A percentile compares a stretch with the other conserved stretches of the same genome.
These are phyloP conservation scores for Drosophila sturtevanti DNA, from an alignment of 1,140 invertebrate species.

Conservation along the genomic window DNA sequence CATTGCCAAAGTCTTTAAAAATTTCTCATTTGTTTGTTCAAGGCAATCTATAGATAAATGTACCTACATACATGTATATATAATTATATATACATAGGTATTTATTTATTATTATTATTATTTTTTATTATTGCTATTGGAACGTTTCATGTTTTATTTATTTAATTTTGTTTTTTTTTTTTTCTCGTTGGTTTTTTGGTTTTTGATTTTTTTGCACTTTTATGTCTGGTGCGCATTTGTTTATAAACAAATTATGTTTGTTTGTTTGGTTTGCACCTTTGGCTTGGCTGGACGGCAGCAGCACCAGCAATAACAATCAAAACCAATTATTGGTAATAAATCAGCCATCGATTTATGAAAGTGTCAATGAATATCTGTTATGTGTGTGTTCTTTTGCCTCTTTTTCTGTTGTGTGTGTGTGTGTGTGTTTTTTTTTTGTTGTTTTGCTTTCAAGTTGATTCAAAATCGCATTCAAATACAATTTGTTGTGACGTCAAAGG, in stretches of 20 bases:
- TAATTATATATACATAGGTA: constrained; percentile 28
- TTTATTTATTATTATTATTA: constrained; percentile 60
- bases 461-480: constrained; percentile 10
- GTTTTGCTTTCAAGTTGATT: constrained; percentile 3
- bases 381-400: neutral
- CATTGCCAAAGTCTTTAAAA: constrained; percentile 8
- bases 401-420: too few species aligned
- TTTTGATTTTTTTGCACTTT: constrained; percentile 28
- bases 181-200: constrained; percentile 6
- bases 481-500: constrained; percentile 59
- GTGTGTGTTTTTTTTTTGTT: constrained; percentile 15
- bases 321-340: constrained; percentile 76
- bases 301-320: constrained; percentile 61
- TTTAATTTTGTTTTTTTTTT: neutral
- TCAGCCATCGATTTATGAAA: constrained; percentile 75
- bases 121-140: constrained; percentile 47
- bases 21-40: constrained; percentile 10
- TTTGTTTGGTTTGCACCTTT: constrained; percentile 36
- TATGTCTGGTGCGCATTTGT: constrained; percentile 70
- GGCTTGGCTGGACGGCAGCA: neutral
- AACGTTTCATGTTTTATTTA: constrained; percentile 42
- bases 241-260: constrained; percentile 65
- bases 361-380: constrained; percentile 70
- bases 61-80: neutral
- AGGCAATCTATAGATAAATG: neutral